These are phyloP conservation scores for Sula dactylatra DNA, from an alignment of 2,113 vertebrate genomes.

Conservation along the genomic window DNA sequence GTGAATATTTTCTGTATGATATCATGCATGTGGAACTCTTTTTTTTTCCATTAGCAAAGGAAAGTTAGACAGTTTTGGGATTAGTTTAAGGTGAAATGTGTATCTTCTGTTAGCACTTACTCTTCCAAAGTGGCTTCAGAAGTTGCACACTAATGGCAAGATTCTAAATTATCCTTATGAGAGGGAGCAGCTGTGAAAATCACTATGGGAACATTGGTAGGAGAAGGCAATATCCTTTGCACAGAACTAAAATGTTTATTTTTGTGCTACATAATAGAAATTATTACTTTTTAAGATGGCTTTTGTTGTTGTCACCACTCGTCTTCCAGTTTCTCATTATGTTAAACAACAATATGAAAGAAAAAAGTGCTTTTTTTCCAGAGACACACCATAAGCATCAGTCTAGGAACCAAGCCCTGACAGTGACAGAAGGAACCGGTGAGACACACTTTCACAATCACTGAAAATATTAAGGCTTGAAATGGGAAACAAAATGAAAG, in stretches of 20 bases:
- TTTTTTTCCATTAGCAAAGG: constrained; percentile 27
- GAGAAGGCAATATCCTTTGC: neutral
- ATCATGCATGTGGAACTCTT: neutral
- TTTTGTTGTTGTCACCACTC: neutral
- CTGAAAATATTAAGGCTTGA: constrained; percentile 34
- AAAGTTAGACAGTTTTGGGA: constrained; percentile 33
- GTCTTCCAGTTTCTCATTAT: neutral
- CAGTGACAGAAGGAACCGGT: neutral
- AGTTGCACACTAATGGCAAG: constrained; percentile 37
- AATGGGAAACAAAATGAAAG: constrained; percentile 9
- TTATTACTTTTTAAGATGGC: neutral
- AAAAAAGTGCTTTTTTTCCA: neutral
- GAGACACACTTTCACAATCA: neutral
- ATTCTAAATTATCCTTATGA: constrained; percentile 47
- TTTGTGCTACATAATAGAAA: neutral
- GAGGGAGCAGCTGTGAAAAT: constrained; percentile 48
- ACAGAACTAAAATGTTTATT: neutral
- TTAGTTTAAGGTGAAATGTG: constrained; percentile 44
- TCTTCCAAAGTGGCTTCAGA: constrained; percentile 46
- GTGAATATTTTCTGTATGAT: constrained; percentile 47
- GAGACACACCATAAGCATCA: neutral
- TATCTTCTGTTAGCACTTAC: constrained; percentile 37
- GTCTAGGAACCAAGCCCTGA: neutral
- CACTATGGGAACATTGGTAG: neutral
- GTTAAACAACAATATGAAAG: neutral